phyloP scores from a whole-genome alignment of 2,113 vertebrate genomes.

The Microcebus murinus region DNA sequence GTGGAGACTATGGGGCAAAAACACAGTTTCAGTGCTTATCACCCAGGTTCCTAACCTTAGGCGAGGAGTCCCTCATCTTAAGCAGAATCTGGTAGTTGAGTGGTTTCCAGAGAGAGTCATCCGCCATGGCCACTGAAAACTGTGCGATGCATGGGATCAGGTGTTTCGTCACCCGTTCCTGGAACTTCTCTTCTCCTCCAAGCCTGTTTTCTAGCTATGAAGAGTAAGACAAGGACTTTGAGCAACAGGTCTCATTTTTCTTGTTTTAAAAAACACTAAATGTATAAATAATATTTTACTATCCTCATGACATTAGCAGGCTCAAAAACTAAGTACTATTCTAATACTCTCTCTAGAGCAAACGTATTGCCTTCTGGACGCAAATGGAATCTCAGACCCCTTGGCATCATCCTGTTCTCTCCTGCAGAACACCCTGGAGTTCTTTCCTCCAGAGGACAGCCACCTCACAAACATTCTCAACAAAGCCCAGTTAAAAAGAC shows the following conservation, averaged over 20 bases:
- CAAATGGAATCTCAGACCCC: not conserved
- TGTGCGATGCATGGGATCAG: slow-evolving; percentile 94
- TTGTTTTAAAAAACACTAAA: not conserved
- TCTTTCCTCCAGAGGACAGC: not conserved
- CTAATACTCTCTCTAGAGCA: not conserved
- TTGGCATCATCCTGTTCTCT: not conserved
- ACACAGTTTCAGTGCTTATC: rapidly evolving
- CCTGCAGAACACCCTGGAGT: not conserved
- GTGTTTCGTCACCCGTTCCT: slow-evolving; percentile 87
- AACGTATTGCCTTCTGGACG: not conserved
- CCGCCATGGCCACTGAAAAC: slow-evolving; percentile 93
- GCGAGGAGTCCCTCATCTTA: slow-evolving; percentile 91
- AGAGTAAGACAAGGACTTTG: slow-evolving; percentile 36
- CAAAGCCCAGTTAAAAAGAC: not conserved
- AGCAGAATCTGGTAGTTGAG: slow-evolving; percentile 96
- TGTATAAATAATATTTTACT: not conserved
- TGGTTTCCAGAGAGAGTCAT: slow-evolving; percentile 96
- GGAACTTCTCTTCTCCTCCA: slow-evolving; percentile 91
- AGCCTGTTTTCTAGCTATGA: slow-evolving; percentile 93
- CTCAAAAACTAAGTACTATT: not conserved
- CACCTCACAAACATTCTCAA: not conserved
- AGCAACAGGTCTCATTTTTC: not conserved
- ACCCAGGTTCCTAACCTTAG: slow-evolving; percentile 87
- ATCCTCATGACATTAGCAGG: not conserved
- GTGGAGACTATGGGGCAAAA: rapidly evolving